Percentiles rank a stretch among this genome's conserved stretches.
These are phyloP conservation scores for Aethina tumida DNA, from an alignment of 1,140 invertebrate genomes.

Conservation along the genomic window DNA sequence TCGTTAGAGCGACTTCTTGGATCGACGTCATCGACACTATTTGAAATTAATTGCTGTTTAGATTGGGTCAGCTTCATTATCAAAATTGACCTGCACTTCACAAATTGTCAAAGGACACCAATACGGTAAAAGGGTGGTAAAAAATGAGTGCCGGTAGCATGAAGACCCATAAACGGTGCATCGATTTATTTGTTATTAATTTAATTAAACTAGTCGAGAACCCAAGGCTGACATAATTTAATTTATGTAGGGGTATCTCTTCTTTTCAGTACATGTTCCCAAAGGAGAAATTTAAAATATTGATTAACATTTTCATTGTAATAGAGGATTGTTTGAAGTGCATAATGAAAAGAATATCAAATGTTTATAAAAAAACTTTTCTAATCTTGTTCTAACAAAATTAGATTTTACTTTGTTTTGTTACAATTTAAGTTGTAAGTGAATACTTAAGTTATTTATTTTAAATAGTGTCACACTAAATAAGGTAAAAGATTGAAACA, in stretches of 20 bases:
- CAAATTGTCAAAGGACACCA: neutral
- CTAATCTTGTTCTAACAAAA: too few relatives aligned
- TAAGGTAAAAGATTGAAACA: neutral
- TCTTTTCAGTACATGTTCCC: conserved; percentile 1
- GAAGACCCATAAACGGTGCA: conserved; percentile 3
- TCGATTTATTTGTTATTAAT: conserved; percentile 11
- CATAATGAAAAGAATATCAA: conserved; percentile 1
- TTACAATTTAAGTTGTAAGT: too few relatives aligned
- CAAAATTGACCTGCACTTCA: conserved; percentile 1
- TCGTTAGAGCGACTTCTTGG: conserved; percentile 17
- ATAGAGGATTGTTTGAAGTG: neutral
- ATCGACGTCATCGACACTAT: conserved; percentile 10
- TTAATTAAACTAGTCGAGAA: conserved; percentile 9
- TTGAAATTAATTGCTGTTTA: conserved; percentile 19
- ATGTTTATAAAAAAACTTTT: neutral
- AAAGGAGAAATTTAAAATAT: conserved; percentile 1
- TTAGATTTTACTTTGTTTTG: too few relatives aligned
- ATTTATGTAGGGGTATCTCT: neutral
- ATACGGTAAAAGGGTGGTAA: conserved; percentile 1
- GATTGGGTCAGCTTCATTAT: conserved; percentile 25
- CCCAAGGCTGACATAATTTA: neutral
- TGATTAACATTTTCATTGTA: conserved; percentile 2
- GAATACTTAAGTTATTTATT: too few relatives aligned
- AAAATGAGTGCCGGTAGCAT: neutral
- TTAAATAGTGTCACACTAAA: neutral